These are phyloP conservation scores for Rhyacichthys aspro DNA, from an alignment of 2,797 vertebrate species.

Conservation along the genomic window DNA sequence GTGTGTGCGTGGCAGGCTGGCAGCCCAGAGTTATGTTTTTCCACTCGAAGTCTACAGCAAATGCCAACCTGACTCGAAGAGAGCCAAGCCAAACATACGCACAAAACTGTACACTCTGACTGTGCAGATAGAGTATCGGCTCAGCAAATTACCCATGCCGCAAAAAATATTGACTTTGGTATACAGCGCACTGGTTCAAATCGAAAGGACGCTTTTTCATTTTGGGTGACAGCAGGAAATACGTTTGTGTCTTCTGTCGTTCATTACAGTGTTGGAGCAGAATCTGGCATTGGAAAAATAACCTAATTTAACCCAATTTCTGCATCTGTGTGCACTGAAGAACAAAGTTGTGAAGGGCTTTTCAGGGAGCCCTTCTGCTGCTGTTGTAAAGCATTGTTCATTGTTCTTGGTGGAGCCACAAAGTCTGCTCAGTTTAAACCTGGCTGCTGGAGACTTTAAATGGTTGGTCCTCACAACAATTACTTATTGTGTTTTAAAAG, in stretches of 20 bases:
- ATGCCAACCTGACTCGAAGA: slow-evolving; percentile 53
- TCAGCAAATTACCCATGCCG: slow-evolving; percentile 62
- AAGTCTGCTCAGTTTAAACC: slow-evolving; percentile 5
- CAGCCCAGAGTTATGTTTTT: slow-evolving; percentile 58
- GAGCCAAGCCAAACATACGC: slow-evolving; percentile 60
- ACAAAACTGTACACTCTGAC: slow-evolving; percentile 28
- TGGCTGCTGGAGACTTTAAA: neutral
- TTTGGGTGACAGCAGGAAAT: neutral
- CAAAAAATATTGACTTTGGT: slow-evolving; percentile 62
- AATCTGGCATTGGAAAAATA: neutral
- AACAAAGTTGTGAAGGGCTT: too few species aligned
- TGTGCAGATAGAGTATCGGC: slow-evolving; percentile 63
- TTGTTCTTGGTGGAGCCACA: slow-evolving; percentile 12
- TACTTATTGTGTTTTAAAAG: too few species aligned
- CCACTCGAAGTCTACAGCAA: slow-evolving; percentile 51
- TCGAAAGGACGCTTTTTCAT: slow-evolving; percentile 5
- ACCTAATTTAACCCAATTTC: slow-evolving; percentile 1
- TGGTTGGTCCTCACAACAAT: too few species aligned
- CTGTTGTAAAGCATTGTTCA: slow-evolving; percentile 9
- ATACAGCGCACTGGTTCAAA: slow-evolving; percentile 41
- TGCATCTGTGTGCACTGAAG: neutral
- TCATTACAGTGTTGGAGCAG: neutral
- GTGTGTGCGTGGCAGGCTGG: slow-evolving; percentile 62
- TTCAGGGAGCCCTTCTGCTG: neutral
- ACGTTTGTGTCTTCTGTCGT: neutral